These are phyloP conservation scores for Ptilonorhynchus violaceus DNA, from an alignment of 2,113 vertebrate species.

Conservation along the genomic window DNA sequence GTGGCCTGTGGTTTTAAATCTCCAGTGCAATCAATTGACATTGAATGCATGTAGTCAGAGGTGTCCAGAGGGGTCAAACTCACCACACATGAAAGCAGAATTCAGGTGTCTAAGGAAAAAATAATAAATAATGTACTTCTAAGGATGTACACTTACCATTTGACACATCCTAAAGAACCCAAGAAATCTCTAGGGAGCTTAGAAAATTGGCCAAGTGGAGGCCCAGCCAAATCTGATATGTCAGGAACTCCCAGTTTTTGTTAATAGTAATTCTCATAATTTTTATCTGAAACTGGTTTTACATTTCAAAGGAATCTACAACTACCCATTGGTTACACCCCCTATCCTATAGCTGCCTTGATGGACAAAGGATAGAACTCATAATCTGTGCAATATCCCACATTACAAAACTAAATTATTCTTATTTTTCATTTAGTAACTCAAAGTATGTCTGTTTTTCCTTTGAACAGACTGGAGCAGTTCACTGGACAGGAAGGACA, in stretches of 20 bases:
- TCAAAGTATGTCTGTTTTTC: background rate
- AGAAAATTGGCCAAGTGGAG: background rate
- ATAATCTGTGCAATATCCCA: background rate
- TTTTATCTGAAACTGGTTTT: background rate
- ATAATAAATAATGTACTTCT: background rate
- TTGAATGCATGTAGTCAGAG: background rate
- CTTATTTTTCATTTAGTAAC: background rate
- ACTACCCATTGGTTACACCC: background rate
- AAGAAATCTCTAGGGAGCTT: background rate
- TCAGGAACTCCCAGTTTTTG: background rate
- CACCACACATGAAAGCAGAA: background rate
- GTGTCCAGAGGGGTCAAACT: background rate
- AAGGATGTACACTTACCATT: background rate
- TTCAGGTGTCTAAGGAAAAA: background rate
- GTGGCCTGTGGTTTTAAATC: background rate
- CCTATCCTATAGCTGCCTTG: background rate
- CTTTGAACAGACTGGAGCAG: background rate
- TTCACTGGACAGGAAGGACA: background rate
- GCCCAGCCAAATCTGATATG: background rate
- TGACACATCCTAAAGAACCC: background rate
- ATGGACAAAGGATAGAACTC: background rate
- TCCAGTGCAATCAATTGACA: background rate
- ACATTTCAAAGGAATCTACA: background rate
- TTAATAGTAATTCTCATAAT: background rate
- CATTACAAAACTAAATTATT: background rate